These are phyloP conservation scores for Calcarius lapponicus DNA, from an alignment of 2,797 vertebrate genomes.

Conservation along the genomic window DNA sequence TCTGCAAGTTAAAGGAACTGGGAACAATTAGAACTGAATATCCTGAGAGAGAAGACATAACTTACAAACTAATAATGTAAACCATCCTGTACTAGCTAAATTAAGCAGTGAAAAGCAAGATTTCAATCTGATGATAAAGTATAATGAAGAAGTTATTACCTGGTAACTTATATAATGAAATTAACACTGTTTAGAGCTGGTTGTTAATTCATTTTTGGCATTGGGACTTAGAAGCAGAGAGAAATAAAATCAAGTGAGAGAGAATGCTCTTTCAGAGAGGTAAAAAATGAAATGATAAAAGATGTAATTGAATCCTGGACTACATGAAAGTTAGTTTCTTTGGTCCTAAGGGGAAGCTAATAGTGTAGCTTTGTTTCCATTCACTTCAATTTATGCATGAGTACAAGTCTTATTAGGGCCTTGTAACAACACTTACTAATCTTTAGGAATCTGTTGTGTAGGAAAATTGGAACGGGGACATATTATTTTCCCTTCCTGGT, in stretches of 20 bases:
- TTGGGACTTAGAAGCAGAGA: slow-evolving; percentile 4
- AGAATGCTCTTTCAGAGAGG: not conserved
- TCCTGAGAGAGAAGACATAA: slow-evolving; percentile 20
- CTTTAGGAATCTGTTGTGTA: not conserved
- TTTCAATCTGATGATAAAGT: slow-evolving; percentile 23
- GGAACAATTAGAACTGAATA: not conserved
- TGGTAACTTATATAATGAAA: slow-evolving; percentile 28
- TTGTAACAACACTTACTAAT: not conserved
- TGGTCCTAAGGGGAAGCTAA: not conserved
- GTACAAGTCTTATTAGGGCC: not conserved
- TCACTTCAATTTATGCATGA: not conserved
- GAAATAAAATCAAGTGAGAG: not conserved
- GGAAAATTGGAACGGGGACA: not conserved
- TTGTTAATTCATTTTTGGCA: slow-evolving; percentile 36
- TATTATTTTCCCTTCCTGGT: not conserved
- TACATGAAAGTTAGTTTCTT: not conserved
- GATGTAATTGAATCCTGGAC: not conserved
- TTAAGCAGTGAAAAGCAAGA: slow-evolving; percentile 24
- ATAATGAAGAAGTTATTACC: slow-evolving; percentile 26
- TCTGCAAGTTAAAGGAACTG: not conserved
- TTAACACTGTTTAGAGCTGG: slow-evolving; percentile 10
- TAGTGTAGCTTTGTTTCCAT: not conserved
- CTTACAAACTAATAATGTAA: slow-evolving; percentile 25
- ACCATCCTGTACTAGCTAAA: slow-evolving; percentile 20
- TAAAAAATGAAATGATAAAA: not conserved